Evolutionary conservation across 2,888 invertebrate species (phyloP).

Genomic region (Odontocolon sp.): DNA sequence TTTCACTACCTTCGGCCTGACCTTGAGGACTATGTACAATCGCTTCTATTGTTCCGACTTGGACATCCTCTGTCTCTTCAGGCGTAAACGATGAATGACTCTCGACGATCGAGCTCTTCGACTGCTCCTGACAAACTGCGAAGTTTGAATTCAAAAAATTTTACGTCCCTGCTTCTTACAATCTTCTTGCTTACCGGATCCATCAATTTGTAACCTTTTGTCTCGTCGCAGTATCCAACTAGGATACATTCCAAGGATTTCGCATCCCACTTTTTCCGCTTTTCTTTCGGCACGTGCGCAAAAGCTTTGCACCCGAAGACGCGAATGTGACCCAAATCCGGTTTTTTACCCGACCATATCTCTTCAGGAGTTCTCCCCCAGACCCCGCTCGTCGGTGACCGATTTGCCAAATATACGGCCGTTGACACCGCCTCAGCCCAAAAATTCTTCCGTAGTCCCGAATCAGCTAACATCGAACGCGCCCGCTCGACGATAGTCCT

Average conservation of each 20-base stretch:
- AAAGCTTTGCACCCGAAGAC: slow-evolving; percentile 10
- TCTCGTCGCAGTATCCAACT: slow-evolving; percentile 14
- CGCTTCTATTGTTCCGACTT: background rate
- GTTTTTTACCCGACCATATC: background rate
- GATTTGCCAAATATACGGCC: background rate
- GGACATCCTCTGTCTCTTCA: background rate
- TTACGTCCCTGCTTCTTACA: background rate
- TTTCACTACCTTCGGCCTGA: background rate
- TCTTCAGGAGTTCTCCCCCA: slow-evolving; percentile 16
- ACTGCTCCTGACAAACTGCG: background rate
- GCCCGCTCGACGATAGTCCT: slow-evolving; percentile 14
- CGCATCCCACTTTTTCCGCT: slow-evolving; percentile 12
- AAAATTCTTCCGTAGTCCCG: background rate
- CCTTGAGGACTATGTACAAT: background rate
- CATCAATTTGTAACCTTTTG: slow-evolving; percentile 19
- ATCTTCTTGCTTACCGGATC: slow-evolving; percentile 1
- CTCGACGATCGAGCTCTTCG: background rate
- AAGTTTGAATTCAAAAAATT: slow-evolving; percentile 9
- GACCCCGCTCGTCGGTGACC: background rate
- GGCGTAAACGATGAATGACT: background rate
- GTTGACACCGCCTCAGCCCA: slow-evolving; percentile 19
- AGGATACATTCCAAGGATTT: slow-evolving; percentile 5
- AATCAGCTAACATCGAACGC: background rate
- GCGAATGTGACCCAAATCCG: background rate
- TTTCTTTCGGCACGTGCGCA: slow-evolving; percentile 19